phyloP scores from a whole-genome alignment of 2,888 invertebrate species.

The Frankliniella fusca region DNA sequence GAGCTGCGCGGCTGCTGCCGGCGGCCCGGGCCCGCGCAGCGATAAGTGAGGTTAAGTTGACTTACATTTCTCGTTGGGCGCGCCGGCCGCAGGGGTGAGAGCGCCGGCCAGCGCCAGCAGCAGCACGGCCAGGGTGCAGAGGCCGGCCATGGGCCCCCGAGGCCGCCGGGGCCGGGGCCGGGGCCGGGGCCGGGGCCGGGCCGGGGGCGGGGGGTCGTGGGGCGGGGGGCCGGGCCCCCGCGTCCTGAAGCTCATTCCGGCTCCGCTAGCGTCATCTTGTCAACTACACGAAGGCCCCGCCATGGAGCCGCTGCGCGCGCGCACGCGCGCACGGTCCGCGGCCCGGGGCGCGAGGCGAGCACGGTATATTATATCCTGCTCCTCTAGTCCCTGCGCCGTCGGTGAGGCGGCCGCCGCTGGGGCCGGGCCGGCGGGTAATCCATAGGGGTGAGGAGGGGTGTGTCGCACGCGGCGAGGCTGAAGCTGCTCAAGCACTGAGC shows the following conservation, averaged over 20 bases:
- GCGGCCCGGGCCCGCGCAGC: not conserved
- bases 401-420: not conserved
- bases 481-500: too few species aligned
- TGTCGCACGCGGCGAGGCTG: too few species aligned
- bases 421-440: not conserved
- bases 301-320: not conserved
- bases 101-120: not conserved
- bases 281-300: not conserved
- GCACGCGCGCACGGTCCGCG: not conserved
- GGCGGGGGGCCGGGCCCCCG: not conserved
- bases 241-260: slow-evolving; percentile 1
- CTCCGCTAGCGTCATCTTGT: not conserved
- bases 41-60: not conserved
- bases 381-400: not conserved
- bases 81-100: not conserved
- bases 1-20: not conserved
- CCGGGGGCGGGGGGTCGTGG: not conserved
- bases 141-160: not conserved
- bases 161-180: not conserved
- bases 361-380: not conserved
- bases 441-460: not conserved
- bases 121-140: not conserved
- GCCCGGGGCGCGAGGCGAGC: not conserved
- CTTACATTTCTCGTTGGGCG: slow-evolving; percentile 7
- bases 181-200: too few species aligned